A percentile compares a stretch with the other conserved stretches of the same genome.
These are phyloP conservation scores for Polyodon spathula DNA, from an alignment of 2,113 vertebrate genomes.

Conservation along the genomic window DNA sequence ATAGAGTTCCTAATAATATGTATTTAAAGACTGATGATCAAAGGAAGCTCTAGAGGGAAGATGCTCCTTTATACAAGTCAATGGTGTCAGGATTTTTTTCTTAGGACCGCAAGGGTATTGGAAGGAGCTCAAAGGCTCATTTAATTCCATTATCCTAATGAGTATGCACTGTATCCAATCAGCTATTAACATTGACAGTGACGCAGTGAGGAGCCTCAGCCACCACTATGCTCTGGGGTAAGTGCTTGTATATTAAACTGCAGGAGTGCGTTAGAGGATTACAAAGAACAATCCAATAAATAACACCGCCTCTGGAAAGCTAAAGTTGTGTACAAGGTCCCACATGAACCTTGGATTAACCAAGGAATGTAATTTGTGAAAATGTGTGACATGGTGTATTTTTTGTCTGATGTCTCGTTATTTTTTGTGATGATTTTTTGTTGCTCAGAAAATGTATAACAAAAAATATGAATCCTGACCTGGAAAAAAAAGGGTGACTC, in stretches of 20 bases:
- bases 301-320: not conserved
- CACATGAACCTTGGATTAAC: not conserved
- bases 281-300: not conserved
- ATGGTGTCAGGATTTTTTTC: not conserved
- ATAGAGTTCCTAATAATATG: not conserved
- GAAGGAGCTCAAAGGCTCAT: not conserved
- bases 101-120: not conserved
- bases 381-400: not conserved
- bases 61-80: not conserved
- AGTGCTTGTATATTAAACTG: not conserved
- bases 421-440: not conserved
- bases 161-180: not conserved
- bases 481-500: too few species aligned
- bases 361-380: not conserved
- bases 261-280: not conserved
- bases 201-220: not conserved
- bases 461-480: not conserved
- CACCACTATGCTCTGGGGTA: not conserved
- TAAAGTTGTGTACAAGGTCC: not conserved
- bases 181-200: conserved; percentile 1
- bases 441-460: not conserved
- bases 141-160: conserved; percentile 1
- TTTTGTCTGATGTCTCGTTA: not conserved
- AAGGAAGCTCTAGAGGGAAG: not conserved
- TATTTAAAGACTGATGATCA: not conserved